Conservation (phyloP, 2,113 vertebrate genomes). For the Sapajus apella region DNA sequence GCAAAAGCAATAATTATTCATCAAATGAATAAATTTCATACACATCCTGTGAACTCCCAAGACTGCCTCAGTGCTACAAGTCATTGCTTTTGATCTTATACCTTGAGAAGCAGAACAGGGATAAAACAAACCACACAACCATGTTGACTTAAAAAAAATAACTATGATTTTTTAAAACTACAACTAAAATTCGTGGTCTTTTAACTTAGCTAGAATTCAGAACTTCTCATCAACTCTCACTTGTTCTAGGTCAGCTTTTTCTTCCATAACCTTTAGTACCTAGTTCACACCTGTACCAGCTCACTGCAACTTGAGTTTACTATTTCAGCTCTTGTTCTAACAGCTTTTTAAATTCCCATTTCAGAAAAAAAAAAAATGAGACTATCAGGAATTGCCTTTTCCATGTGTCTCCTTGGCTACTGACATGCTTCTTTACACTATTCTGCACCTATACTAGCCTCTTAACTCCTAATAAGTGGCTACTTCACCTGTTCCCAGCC, state of each 20-base stretch:
- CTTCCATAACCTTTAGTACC: not conserved
- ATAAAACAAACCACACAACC: not conserved
- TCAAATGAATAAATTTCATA: not conserved
- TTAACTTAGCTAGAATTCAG: not conserved
- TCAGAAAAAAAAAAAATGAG: not conserved
- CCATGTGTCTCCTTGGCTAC: fast-evolving
- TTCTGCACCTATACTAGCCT: fast-evolving
- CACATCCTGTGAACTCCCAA: not conserved
- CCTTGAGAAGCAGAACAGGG: not conserved
- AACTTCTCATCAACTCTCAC: not conserved
- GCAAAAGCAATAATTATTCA: not conserved
- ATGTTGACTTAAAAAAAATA: not conserved
- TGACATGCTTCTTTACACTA: not conserved
- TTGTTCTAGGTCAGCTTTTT: not conserved
- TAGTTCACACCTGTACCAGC: not conserved
- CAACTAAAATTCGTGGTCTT: not conserved
- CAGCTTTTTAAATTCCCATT: not conserved
- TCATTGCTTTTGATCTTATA: not conserved
- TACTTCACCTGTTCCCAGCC: not conserved
- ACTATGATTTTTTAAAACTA: not conserved
- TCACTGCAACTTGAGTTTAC: not conserved
- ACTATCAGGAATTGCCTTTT: not conserved
- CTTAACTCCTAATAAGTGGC: not conserved
- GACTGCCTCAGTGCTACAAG: too few species aligned
- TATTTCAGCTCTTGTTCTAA: not conserved